phyloP scores from a whole-genome alignment of 2,888 invertebrate species.

The Sinodicranocentrus sp. region DNA sequence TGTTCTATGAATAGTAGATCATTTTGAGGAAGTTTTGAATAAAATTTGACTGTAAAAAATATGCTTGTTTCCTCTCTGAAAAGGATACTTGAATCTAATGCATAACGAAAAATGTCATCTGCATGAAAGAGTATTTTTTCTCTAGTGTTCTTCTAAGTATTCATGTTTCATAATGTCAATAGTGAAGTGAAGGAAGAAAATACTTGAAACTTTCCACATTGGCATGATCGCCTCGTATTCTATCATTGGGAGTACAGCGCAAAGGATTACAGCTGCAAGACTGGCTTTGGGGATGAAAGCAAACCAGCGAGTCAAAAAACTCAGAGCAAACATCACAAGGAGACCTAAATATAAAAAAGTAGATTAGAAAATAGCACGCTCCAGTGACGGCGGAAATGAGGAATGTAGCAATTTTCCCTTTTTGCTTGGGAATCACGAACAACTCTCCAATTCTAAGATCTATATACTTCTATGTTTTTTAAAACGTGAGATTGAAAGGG shows the following conservation, averaged over 20 bases:
- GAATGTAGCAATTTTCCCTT: neutral
- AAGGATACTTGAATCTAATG: no score
- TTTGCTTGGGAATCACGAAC: neutral
- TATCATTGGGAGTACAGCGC: constrained; percentile 96
- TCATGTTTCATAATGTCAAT: no score
- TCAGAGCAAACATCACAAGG: constrained; percentile 89
- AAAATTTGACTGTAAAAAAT: no score
- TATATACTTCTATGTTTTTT: neutral
- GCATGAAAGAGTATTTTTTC: no score
- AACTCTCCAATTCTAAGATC: neutral
- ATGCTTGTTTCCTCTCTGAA: no score
- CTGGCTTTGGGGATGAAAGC: constrained; percentile 93
- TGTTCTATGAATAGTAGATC: no score
- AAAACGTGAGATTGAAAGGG: no score
- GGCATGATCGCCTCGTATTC: constrained; percentile 81
- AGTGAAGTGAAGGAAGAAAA: neutral
- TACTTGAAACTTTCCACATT: constrained; percentile 75
- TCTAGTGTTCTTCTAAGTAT: no score
- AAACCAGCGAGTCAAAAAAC: constrained; percentile 92
- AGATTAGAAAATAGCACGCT: neutral
- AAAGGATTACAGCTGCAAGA: constrained; percentile 94
- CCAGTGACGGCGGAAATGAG: neutral
- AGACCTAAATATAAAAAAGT: constrained; percentile 80
- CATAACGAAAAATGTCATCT: no score
- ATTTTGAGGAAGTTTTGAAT: no score